Evolutionary conservation across 2,888 invertebrate species (phyloP).

Genomic region (Tolmerus cingulatus): DNA sequence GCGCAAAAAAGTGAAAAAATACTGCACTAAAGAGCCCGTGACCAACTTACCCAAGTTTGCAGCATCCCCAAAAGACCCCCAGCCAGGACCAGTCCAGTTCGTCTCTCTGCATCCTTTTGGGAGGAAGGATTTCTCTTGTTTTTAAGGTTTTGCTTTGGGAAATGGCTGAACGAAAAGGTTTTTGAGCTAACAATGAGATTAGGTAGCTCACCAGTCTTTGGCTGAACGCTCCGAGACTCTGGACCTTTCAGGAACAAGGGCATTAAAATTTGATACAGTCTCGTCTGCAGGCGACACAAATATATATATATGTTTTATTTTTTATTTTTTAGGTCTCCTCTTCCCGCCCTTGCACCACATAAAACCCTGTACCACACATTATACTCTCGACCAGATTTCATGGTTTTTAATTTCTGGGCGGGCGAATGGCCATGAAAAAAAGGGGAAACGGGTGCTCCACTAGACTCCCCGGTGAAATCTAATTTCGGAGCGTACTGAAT

Average conservation of each 20-base stretch:
- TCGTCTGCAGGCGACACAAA: background rate
- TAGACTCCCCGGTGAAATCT: background rate
- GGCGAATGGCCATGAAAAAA: background rate
- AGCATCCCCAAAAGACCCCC: background rate
- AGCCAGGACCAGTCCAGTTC: background rate
- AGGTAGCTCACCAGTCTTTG: background rate
- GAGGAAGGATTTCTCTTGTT: background rate
- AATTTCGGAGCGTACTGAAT: background rate
- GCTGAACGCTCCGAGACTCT: background rate
- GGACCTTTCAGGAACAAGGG: background rate
- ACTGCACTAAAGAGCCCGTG: conserved; percentile 1
- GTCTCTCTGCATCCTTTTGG: background rate
- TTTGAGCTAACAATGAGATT: conserved; percentile 4
- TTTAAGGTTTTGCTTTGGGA: background rate
- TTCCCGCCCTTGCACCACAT: background rate
- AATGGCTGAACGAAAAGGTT: background rate
- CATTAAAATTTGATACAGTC: conserved; percentile 14
- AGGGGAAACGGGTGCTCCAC: background rate
- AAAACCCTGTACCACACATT: background rate
- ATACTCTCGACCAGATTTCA: background rate
- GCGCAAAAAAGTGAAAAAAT: background rate
- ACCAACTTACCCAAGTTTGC: background rate
- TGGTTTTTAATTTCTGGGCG: background rate
- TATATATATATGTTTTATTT: background rate
- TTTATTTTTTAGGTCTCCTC: background rate